Percentiles rank a stretch among this genome's conserved stretches.
Conservation (phyloP, 2,113 vertebrate species). For the Oryctolagus cuniculus region DNA sequence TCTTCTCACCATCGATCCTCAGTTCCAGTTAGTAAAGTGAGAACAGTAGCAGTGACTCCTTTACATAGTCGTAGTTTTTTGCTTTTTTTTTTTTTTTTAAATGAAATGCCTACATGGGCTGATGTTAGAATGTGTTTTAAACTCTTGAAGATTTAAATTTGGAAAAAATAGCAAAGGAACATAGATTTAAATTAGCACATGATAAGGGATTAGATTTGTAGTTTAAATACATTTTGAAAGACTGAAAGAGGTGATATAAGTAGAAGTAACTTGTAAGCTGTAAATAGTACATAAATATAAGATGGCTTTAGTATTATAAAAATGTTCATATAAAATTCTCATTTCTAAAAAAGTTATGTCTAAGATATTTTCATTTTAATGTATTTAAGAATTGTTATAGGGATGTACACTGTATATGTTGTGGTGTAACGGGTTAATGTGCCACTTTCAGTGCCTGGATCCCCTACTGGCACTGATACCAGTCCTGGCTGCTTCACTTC, state of each 20-base stretch:
- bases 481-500: too few relatives aligned
- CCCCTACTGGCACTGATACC: too few relatives aligned
- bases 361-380: slow-evolving; percentile 3
- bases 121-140: not conserved
- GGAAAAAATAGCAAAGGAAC: not conserved
- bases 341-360: not conserved
- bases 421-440: too few relatives aligned
- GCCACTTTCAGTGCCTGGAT: too few relatives aligned
- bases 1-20: not conserved
- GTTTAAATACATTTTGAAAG: not conserved
- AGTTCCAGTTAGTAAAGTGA: not conserved
- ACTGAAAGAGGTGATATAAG: not conserved
- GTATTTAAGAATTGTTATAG: not conserved
- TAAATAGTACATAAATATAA: not conserved
- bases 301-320: not conserved
- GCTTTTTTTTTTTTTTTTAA: not conserved
- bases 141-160: not conserved
- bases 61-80: not conserved
- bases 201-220: not conserved
- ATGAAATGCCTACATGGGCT: not conserved
- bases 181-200: not conserved
- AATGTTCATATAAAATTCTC: not conserved
- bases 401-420: too few relatives aligned
- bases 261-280: not conserved
- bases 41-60: not conserved